These are phyloP conservation scores for Proterorhinus semilunaris DNA, from an alignment of 2,113 vertebrate species.

Conservation along the genomic window DNA sequence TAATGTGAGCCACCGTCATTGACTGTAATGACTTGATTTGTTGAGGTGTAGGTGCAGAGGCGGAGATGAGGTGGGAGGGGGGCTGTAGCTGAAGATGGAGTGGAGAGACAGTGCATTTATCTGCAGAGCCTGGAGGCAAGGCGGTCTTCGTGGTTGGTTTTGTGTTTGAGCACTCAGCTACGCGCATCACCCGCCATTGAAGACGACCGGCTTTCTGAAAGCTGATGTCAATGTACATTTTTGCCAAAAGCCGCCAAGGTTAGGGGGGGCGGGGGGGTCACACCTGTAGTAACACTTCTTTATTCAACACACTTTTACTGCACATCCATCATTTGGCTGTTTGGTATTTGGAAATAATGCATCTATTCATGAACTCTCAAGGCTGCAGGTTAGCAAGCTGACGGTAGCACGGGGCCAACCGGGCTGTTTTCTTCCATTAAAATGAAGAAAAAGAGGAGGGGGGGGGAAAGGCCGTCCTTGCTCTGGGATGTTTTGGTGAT, in stretches of 20 bases:
- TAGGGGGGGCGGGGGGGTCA: neutral
- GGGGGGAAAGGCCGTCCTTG: neutral
- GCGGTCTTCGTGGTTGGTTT: neutral
- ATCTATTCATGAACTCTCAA: conserved; percentile 12
- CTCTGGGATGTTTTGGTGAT: neutral
- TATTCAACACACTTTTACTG: neutral
- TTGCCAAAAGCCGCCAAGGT: neutral
- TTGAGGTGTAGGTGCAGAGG: no score
- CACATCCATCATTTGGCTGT: conserved; percentile 3
- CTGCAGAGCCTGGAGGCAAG: neutral
- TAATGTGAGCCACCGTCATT: no score
- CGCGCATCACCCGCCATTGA: neutral
- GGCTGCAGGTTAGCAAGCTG: neutral
- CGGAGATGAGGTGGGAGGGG: no score
- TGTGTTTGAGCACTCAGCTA: neutral
- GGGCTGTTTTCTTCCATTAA: neutral
- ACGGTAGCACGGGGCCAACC: neutral
- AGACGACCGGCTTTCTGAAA: neutral
- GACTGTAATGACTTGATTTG: no score
- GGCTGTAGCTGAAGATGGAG: no score
- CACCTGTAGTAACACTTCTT: neutral
- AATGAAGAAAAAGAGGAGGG: neutral
- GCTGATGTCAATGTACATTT: neutral
- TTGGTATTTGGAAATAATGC: conserved; percentile 2
- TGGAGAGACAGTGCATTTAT: neutral